phyloP scores from a whole-genome alignment of 2,113 vertebrate species.

The Onychostruthus taczanowskii region DNA sequence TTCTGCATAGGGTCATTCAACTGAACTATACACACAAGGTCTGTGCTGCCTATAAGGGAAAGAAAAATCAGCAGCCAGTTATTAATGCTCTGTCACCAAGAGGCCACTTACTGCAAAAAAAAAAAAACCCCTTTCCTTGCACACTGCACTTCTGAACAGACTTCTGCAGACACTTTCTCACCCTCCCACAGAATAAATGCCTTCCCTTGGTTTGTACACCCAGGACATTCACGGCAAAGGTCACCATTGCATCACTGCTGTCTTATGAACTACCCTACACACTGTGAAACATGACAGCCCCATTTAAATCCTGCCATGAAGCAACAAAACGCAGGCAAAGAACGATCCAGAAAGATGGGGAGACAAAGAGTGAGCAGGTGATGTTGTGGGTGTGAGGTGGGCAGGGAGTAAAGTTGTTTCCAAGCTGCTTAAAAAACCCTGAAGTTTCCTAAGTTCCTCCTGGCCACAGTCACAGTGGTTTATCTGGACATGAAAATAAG shows the following conservation, averaged over 20 bases:
- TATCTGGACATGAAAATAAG: neutral
- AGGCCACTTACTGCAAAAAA: neutral
- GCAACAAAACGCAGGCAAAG: neutral
- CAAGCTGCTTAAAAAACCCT: neutral
- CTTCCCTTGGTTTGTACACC: neutral
- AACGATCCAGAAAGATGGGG: neutral
- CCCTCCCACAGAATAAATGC: neutral
- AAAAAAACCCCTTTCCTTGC: neutral
- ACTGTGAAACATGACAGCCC: neutral
- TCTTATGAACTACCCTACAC: neutral
- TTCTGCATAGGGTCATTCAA: constrained; percentile 89
- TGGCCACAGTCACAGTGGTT: neutral
- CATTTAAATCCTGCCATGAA: neutral
- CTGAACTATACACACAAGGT: constrained; percentile 77
- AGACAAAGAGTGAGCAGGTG: neutral
- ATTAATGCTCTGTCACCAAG: neutral
- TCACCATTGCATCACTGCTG: neutral
- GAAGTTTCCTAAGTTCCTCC: neutral
- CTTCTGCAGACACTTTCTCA: neutral
- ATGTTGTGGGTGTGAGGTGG: accelerated
- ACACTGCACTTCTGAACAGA: neutral
- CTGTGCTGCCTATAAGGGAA: constrained; percentile 71
- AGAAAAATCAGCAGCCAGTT: neutral
- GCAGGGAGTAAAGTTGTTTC: neutral
- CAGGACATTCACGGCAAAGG: neutral